Evolutionary conservation across 1,140 invertebrate species (phyloP).

Genomic region (Drosophila neocordata): DNA sequence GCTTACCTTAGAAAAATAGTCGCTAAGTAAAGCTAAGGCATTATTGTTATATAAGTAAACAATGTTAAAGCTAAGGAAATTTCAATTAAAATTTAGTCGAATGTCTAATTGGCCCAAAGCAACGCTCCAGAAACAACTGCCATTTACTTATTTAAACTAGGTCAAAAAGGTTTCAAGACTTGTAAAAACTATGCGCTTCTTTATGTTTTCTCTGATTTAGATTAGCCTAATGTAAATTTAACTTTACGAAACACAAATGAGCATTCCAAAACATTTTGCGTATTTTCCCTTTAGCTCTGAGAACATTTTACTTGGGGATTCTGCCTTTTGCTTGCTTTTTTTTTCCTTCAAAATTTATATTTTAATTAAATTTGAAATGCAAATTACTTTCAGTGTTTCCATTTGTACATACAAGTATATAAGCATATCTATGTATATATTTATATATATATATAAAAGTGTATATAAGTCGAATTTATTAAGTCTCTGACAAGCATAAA

Average conservation of each 20-base stretch:
- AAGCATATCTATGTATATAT: constrained; percentile 32
- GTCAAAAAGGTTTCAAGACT: neutral
- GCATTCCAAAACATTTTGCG: constrained; percentile 4
- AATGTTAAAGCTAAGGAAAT: no score
- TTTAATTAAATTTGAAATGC: constrained; percentile 64
- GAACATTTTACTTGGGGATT: neutral
- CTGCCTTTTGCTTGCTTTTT: constrained; percentile 17
- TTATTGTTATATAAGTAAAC: no score
- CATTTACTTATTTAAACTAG: no score
- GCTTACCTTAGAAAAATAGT: no score
- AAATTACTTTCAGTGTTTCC: constrained; percentile 40
- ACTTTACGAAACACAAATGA: constrained; percentile 7
- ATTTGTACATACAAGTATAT: constrained; percentile 11
- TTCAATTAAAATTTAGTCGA: neutral
- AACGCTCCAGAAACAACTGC: no score
- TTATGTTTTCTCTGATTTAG: constrained; percentile 5
- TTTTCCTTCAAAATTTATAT: constrained; percentile 51
- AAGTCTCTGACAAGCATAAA: constrained; percentile 25
- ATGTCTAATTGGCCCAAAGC: neutral
- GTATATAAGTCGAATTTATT: constrained; percentile 27
- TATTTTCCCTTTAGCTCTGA: neutral
- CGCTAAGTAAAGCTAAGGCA: no score
- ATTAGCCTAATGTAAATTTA: constrained; percentile 6
- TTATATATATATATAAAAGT: constrained; percentile 15
- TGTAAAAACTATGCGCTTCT: neutral